Base-by-base conservation (phyloP, 2,888 invertebrate genomes). In the Phorcus lineatus region DNA sequence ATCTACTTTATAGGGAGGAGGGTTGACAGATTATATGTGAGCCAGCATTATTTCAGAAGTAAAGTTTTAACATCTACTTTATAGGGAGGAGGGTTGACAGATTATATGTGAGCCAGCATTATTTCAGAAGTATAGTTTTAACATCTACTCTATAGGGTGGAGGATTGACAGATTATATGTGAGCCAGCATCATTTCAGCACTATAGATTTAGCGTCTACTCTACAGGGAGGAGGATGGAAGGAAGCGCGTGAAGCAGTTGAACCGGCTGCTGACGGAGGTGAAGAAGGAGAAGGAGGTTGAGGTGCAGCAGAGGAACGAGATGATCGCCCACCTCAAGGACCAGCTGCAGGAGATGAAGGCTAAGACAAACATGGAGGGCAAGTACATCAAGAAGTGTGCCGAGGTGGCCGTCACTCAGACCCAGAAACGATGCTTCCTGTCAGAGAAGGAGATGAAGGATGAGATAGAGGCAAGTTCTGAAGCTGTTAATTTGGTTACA, bases 321-420 rank as follows among this genome's bases (percentile, higher is more conserved):
- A 91, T 93, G 91, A 93, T 93, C 57, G 93, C 93, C 3, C 93
- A 93, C 83, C 88, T 93, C 24, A 93, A 93, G 85, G 93, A 93
- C 80, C 92, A 93, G 86, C 88, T 93, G 0, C 93, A 93, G 85
- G 93, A 93, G 80, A 91, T 91, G 88, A 93, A 92, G 80, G 92
- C 93, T 0, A 93, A 93, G 81, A 93, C 92, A 1, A 91, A 89
- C 83, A 93, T 93, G 92, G 93, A 93, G 84, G 90, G 90, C 4
- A 93, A 93, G 81, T 93, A 93, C 85, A 91, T 93, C 55, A 92
- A 92, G 86, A 93, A 93, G 81, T 91, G 90, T 85, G 91, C 92
- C 0, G 92, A 93, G 77, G 93, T 93, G 13, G 85, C 89, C 28
- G 91, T 93, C 22, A 90, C 92, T 0, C 92, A 93, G 85, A 91